These are phyloP conservation scores for Anhinga rufa DNA, from an alignment of 2,113 vertebrate genomes.

Conservation along the genomic window DNA sequence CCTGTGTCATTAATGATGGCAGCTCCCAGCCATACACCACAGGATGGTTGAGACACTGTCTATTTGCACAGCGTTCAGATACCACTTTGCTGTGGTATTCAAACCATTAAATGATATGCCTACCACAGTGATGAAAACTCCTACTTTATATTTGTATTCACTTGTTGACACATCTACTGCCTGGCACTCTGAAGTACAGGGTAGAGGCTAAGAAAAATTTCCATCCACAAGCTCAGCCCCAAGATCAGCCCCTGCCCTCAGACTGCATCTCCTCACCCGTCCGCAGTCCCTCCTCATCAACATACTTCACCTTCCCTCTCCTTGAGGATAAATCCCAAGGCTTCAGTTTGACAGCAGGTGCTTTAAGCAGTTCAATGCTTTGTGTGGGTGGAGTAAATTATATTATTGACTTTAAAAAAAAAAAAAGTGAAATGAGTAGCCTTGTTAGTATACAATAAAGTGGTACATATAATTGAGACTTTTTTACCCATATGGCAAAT, in stretches of 20 bases:
- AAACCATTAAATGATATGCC: background rate
- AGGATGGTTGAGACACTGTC: accelerated
- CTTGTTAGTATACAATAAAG: background rate
- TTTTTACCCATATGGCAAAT: background rate
- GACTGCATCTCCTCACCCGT: background rate
- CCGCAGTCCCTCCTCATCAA: background rate
- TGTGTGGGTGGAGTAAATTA: background rate
- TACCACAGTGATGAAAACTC: background rate
- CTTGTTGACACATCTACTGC: background rate
- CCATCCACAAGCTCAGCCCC: background rate
- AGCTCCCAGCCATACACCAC: background rate
- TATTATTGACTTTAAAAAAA: background rate
- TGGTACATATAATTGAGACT: background rate
- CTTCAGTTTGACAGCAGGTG: background rate
- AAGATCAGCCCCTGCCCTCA: background rate
- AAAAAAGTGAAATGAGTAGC: background rate
- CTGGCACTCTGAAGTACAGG: background rate
- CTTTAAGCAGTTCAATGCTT: background rate
- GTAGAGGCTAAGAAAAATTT: background rate
- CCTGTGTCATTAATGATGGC: background rate
- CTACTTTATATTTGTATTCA: background rate
- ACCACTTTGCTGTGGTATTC: background rate
- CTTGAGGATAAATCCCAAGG: background rate
- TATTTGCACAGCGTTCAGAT: background rate
- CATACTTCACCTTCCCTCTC: background rate